Evolutionary conservation across 2,113 vertebrate genomes (phyloP).

Genomic region (Kryptolebias marmoratus): DNA sequence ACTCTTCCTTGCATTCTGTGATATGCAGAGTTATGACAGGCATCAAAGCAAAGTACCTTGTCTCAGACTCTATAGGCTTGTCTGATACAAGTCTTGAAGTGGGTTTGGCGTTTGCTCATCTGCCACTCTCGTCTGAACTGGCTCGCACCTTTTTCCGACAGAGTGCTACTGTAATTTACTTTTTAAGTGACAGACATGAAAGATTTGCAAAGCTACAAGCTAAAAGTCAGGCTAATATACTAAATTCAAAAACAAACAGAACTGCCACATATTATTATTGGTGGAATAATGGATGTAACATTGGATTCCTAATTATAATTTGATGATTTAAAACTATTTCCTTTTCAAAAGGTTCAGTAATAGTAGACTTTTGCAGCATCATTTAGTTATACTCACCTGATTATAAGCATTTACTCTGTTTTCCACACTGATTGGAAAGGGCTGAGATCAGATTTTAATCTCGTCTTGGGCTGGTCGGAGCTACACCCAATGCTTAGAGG

Average conservation of each 20-base stretch:
- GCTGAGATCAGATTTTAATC: constrained; percentile 37
- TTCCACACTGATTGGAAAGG: constrained; percentile 23
- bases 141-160: constrained; percentile 27
- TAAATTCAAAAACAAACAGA: background rate
- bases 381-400: constrained; percentile 5
- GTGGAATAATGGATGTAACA: too few species aligned
- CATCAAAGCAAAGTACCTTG: constrained; percentile 59
- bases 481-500: constrained; percentile 4
- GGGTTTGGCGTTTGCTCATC: constrained; percentile 53
- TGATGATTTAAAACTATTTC: background rate
- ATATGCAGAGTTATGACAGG: constrained; percentile 56
- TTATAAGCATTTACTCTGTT: constrained; percentile 4
- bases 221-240: constrained; percentile 2
- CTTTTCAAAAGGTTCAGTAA: background rate
- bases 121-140: constrained; percentile 45
- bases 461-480: constrained; percentile 24
- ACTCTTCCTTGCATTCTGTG: constrained; percentile 38
- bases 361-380: background rate
- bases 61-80: constrained; percentile 53
- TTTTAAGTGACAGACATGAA: constrained; percentile 26
- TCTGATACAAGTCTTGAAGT: constrained; percentile 58
- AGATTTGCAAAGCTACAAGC: background rate
- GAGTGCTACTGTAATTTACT: constrained; percentile 13
- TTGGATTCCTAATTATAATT: background rate
- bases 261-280: too few species aligned